Conservation (phyloP, 2,797 vertebrate species). For the Hypotaenidia philippensis region DNA sequence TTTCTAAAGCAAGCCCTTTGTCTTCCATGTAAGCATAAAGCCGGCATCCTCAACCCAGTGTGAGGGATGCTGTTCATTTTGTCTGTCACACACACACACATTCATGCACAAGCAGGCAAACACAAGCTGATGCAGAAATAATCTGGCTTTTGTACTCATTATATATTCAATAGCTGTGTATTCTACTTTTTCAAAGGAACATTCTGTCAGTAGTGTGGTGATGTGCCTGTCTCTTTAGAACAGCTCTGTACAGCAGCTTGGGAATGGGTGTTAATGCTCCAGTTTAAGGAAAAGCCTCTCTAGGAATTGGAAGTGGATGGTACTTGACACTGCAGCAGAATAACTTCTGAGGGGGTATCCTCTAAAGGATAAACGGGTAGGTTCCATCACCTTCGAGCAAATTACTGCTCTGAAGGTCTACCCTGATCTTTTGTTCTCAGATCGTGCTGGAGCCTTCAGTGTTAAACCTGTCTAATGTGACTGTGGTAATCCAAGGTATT, state of each 20-base stretch:
- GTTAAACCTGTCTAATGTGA: neutral
- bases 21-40: neutral
- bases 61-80: neutral
- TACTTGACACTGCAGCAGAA: neutral
- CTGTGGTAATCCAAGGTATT: neutral
- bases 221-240: neutral
- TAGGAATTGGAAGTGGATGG: rapidly evolving
- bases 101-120: neutral
- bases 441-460: neutral
- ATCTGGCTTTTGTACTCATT: neutral
- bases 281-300: neutral
- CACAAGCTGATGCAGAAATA: neutral
- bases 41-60: neutral
- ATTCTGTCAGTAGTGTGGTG: neutral
- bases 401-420: neutral
- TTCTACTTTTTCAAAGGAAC: neutral
- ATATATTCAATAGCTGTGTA: neutral
- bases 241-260: neutral
- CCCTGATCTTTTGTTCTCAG: neutral
- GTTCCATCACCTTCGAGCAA: neutral
- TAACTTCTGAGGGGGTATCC: neutral
- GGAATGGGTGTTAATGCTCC: neutral
- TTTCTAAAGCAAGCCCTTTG: neutral
- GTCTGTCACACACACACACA: rapidly evolving
- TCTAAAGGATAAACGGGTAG: neutral